These are phyloP conservation scores for Drosophila setifemur DNA, from an alignment of 1,140 invertebrate species.

Conservation along the genomic window DNA sequence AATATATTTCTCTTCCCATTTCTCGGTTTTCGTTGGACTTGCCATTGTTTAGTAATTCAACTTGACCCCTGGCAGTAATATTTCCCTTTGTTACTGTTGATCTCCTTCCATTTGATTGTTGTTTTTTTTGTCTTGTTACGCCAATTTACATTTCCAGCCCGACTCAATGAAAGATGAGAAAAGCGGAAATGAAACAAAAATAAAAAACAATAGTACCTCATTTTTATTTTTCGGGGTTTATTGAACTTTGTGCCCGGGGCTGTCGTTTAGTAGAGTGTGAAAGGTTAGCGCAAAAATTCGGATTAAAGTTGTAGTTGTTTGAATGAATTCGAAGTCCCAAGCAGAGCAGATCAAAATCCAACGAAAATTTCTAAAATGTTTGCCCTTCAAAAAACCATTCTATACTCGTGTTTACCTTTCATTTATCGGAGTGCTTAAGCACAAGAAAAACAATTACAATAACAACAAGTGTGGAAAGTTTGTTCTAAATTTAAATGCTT, in stretches of 20 bases:
- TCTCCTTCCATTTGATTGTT: conserved; percentile 31
- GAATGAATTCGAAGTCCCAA: conserved; percentile 3
- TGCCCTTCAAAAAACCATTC: conserved; percentile 13
- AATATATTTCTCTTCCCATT: not conserved
- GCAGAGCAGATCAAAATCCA: conserved; percentile 7
- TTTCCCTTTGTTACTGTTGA: conserved; percentile 27
- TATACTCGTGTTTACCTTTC: conserved; percentile 22
- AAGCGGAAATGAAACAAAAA: conserved; percentile 60
- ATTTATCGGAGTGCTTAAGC: not conserved
- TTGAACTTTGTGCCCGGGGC: conserved; percentile 48
- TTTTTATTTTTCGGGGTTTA: conserved; percentile 44
- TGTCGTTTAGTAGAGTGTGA: conserved; percentile 47
- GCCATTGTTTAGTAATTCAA: conserved; percentile 62
- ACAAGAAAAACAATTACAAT: not conserved
- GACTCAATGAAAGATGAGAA: conserved; percentile 26
- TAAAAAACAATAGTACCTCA: conserved; percentile 17
- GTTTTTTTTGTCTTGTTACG: conserved; percentile 47
- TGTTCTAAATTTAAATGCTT: conserved; percentile 30
- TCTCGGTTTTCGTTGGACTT: conserved; percentile 9
- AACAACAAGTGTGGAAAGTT: conserved; percentile 18
- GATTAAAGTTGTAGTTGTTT: conserved; percentile 10
- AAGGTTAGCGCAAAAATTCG: conserved; percentile 31
- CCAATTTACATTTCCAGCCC: conserved; percentile 59
- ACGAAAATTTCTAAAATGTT: not conserved
- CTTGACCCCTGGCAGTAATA: conserved; percentile 55